Conservation (phyloP, 2,797 vertebrate species). For the Chiroxiphia lanceolata region DNA sequence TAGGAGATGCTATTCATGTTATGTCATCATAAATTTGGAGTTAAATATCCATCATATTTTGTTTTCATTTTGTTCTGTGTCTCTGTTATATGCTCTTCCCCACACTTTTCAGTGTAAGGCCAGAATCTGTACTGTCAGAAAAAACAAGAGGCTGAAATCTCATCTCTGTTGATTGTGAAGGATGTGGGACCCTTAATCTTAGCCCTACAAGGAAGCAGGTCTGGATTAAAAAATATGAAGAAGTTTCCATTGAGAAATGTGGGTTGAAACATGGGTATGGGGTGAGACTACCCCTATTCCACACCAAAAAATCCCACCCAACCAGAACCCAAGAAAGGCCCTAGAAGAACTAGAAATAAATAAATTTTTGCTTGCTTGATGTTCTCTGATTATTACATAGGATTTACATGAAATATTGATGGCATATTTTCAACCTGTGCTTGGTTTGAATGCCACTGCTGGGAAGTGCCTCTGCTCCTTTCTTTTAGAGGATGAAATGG, state of each 20-base stretch:
- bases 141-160: neutral
- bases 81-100: neutral
- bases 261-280: neutral
- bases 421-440: neutral
- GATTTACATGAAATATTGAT: neutral
- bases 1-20: neutral
- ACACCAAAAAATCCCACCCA: neutral
- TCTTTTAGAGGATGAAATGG: neutral
- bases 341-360: neutral
- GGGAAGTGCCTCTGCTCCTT: neutral
- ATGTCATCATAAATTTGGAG: neutral
- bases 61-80: neutral
- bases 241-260: neutral
- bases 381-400: neutral
- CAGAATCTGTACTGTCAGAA: neutral
- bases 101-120: neutral
- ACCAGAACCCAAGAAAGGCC: neutral
- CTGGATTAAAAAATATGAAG: neutral
- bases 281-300: neutral
- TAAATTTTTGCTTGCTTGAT: neutral
- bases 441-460: neutral
- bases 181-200: neutral
- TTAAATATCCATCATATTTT: neutral
- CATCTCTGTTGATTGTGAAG: neutral
- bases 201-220: neutral